Base-by-base conservation (phyloP, 2,888 invertebrate genomes). In the Volucella inflata region DNA sequence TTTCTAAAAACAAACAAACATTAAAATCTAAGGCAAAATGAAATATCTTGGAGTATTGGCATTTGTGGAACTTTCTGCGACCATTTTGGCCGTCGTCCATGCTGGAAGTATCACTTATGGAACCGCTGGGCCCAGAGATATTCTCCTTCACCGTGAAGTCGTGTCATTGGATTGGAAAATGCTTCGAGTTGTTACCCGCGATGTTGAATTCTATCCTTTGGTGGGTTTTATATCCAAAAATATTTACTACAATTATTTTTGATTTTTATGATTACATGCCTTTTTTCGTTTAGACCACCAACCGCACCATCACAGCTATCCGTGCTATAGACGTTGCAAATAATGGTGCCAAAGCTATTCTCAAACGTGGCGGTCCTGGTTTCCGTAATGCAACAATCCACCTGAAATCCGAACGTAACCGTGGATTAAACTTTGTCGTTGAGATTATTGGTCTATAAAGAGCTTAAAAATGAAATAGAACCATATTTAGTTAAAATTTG, bases 341-440 rank as follows among this genome's bases (percentile, higher is more conserved):
- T 0, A 91, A 90, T 36, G 93, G 93, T 38, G 93, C 92, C 2
- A 88, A 88, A 50, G 90, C 90, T 2, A 89, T 87, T 42, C 75
- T 92, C 6, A 16, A 88, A 2, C 21, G 40, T 0, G 93, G 93
- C 44, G 93, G 93, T 11, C 90, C 91, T 11, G 91, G 90, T 12
- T 79, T 80, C 76, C 89, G 75, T 42, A 88, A 89, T 44, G 91
- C 90, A 9, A 90, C 90, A 0, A 48, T 93, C 0, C 89, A 89
- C n/a, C 91, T 93, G 87, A 92, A 91, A 79, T 92, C 93, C 10
- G 89, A 90, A 80, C 89, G 92, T 21, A 88, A 90, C 16, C 90
- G 91, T 17, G 90, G 92, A 30, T 90, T 93, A 87, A 90, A 92
- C 81, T 92, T 92, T 79, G 11, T 90, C 6, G 89, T 93, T n/a